A percentile compares a stretch with the other conserved stretches of the same genome.
Evolutionary conservation across 1,140 invertebrate genomes (phyloP).

Genomic region (Zelostemma sp.): DNA sequence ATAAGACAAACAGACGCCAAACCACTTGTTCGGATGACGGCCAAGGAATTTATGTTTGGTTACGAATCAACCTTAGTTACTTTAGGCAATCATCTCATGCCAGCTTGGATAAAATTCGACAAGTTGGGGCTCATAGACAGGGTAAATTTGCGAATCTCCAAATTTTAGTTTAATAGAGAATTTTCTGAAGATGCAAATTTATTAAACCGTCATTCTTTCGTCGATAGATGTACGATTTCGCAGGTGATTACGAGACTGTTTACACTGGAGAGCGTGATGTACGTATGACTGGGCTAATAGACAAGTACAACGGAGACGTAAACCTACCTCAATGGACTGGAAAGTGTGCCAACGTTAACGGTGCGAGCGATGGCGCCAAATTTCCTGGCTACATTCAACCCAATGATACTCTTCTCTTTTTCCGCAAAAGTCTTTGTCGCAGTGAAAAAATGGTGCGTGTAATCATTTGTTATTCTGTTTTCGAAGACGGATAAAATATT

Average conservation of each 20-base stretch:
- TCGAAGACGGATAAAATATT: too few species aligned
- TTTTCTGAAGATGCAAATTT: too few species aligned
- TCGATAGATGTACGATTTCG: constrained; percentile 87
- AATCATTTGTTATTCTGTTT: too few species aligned
- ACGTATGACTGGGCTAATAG: constrained; percentile 77
- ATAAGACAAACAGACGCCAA: constrained; percentile 76
- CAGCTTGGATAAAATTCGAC: constrained; percentile 85
- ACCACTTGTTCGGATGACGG: constrained; percentile 82
- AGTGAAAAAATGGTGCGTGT: constrained; percentile 78
- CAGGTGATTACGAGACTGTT: constrained; percentile 83
- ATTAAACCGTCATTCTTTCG: too few species aligned
- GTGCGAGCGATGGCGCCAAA: constrained; percentile 88
- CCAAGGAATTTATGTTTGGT: constrained; percentile 87
- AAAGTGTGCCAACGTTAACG: constrained; percentile 81
- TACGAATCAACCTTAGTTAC: constrained; percentile 80
- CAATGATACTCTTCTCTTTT: constrained; percentile 81
- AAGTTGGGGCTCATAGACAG: constrained; percentile 86
- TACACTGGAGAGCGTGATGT: constrained; percentile 80
- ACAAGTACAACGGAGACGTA: constrained; percentile 80
- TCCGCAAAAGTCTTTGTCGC: constrained; percentile 85
- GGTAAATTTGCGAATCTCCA: constrained; percentile 67
- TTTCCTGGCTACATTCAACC: constrained; percentile 79
- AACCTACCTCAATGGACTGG: constrained; percentile 83
- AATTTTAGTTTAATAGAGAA: too few species aligned
- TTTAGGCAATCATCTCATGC: constrained; percentile 81